Percentiles rank a stretch among this genome's conserved stretches.
Conservation (phyloP, 2,888 invertebrate species). For the Thyatira batis region DNA sequence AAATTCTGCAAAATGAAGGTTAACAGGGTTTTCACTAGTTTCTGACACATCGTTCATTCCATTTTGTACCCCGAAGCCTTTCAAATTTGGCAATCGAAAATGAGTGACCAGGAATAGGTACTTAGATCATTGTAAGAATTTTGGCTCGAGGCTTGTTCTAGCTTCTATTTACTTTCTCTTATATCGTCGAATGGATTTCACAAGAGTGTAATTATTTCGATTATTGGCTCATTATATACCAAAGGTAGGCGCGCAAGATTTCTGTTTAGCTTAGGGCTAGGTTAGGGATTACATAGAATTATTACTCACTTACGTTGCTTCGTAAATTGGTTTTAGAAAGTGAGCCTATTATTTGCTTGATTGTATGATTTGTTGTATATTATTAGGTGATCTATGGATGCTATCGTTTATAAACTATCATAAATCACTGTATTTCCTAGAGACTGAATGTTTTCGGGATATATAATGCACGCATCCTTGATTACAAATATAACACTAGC, state of each 20-base stretch:
- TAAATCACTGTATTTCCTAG: slow-evolving; percentile 22
- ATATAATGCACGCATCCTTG: too few species aligned
- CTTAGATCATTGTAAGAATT: neutral
- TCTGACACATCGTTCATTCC: neutral
- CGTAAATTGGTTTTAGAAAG: slow-evolving; percentile 48
- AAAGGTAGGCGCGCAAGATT: slow-evolving; percentile 35
- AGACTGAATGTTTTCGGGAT: too few species aligned
- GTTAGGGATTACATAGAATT: slow-evolving; percentile 39
- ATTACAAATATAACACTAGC: too few species aligned
- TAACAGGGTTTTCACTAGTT: too few species aligned
- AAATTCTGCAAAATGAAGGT: too few species aligned
- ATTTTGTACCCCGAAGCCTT: neutral
- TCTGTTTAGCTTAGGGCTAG: slow-evolving; percentile 39
- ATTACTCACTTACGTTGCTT: slow-evolving; percentile 33
- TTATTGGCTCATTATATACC: slow-evolving; percentile 37
- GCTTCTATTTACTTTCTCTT: slow-evolving; percentile 45
- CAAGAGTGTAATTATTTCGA: slow-evolving; percentile 50
- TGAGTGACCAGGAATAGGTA: neutral
- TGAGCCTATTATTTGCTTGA: slow-evolving; percentile 33
- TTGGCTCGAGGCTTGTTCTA: slow-evolving; percentile 9
- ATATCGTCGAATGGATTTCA: slow-evolving; percentile 41
- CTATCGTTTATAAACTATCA: slow-evolving; percentile 13
- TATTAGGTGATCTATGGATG: neutral
- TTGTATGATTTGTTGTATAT: slow-evolving; percentile 22
- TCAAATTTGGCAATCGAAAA: slow-evolving; percentile 1